A percentile compares a stretch with the other conserved stretches of the same genome.
These are phyloP conservation scores for Plebejus melissa DNA, from an alignment of 2,888 invertebrate species.

Conservation along the genomic window DNA sequence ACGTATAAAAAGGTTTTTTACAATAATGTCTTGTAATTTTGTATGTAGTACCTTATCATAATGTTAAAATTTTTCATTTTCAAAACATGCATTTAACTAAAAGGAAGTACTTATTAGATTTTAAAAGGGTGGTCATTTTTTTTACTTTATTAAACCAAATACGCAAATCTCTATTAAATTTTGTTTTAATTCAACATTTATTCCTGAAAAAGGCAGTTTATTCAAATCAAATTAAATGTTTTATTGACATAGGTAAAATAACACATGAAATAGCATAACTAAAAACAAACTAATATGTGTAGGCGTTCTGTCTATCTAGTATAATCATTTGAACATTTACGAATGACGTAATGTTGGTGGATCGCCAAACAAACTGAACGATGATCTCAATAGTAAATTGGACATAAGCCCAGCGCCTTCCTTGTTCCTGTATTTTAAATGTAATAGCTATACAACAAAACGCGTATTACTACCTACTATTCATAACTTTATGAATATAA, in stretches of 20 bases:
- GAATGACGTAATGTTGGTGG: constrained; percentile 12
- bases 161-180: no score
- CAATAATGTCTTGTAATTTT: no score
- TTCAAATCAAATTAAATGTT: background rate
- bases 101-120: no score
- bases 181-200: no score
- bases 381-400: constrained; percentile 19
- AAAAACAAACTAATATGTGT: background rate
- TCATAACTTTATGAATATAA: background rate
- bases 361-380: constrained; percentile 10
- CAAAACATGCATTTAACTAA: no score
- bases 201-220: background rate
- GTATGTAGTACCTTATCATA: no score
- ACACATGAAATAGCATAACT: background rate
- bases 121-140: no score
- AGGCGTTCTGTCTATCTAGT: background rate
- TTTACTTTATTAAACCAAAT: no score
- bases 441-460: background rate
- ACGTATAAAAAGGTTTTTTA: no score
- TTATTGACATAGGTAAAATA: background rate
- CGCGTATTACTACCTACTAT: background rate
- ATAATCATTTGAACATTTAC: background rate
- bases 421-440: background rate
- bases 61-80: no score
- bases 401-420: constrained; percentile 9